phyloP scores from a whole-genome alignment of 2,888 invertebrate genomes.

The Diloba caeruleocephala region DNA sequence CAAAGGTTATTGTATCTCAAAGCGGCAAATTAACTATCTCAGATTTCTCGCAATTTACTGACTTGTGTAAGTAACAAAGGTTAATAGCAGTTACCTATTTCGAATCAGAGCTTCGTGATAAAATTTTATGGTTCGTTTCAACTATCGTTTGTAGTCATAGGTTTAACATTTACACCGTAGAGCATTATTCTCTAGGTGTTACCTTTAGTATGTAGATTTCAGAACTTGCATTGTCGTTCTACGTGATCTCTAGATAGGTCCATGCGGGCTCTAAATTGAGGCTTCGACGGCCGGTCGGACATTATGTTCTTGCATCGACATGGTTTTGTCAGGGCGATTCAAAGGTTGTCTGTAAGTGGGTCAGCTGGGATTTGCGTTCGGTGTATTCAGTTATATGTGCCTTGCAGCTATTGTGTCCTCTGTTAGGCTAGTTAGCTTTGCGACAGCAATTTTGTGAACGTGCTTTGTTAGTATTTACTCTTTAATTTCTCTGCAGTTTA shows the following conservation, averaged over 20 bases:
- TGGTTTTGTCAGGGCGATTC: slow-evolving; percentile 83
- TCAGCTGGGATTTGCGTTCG: slow-evolving; percentile 78
- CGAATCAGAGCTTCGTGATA: slow-evolving; percentile 61
- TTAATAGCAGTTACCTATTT: slow-evolving; percentile 56
- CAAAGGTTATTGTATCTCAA: slow-evolving; percentile 48
- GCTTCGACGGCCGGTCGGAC: slow-evolving; percentile 71
- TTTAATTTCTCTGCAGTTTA: slow-evolving; percentile 14
- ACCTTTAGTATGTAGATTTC: slow-evolving; percentile 54
- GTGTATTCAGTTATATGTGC: slow-evolving; percentile 68
- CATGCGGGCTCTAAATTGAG: slow-evolving; percentile 83
- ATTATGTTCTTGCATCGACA: slow-evolving; percentile 83
- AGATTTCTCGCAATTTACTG: slow-evolving; percentile 52
- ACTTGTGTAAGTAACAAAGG: slow-evolving; percentile 53
- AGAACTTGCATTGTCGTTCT: slow-evolving; percentile 59
- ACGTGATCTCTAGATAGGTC: slow-evolving; percentile 69
- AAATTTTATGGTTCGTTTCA: slow-evolving; percentile 65
- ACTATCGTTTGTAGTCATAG: slow-evolving; percentile 67
- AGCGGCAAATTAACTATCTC: slow-evolving; percentile 55
- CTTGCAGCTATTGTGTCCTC: slow-evolving; percentile 61
- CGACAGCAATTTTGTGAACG: slow-evolving; percentile 64
- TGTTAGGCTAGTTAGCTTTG: slow-evolving; percentile 68
- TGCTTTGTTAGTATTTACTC: slow-evolving; percentile 52
- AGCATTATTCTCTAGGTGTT: slow-evolving; percentile 46
- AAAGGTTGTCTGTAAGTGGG: slow-evolving; percentile 83
- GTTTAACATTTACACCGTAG: slow-evolving; percentile 62